Evolutionary conservation across 2,888 invertebrate species (phyloP).

Genomic region (Exocentrus adspersus): DNA sequence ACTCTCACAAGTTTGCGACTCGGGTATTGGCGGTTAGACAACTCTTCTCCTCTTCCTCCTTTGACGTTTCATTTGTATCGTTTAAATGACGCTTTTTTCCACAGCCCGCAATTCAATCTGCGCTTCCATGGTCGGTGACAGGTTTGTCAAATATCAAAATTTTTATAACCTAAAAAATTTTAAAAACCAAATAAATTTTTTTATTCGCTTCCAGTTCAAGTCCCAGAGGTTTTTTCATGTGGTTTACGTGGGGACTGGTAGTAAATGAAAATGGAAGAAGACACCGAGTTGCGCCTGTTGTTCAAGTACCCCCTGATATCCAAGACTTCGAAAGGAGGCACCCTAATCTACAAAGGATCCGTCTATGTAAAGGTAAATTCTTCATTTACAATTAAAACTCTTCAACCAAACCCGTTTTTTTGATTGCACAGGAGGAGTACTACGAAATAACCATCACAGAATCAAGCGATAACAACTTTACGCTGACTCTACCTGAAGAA

Average conservation of each 20-base stretch:
- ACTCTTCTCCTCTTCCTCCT: constrained; percentile 37
- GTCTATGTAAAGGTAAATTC: constrained; percentile 44
- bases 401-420: too few species aligned
- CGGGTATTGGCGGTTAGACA: constrained; percentile 71
- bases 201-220: too few species aligned
- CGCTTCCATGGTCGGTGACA: constrained; percentile 4
- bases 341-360: constrained; percentile 45
- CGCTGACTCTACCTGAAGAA: constrained; percentile 22
- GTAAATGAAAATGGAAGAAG: too few species aligned
- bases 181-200: neutral
- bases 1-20: constrained; percentile 78
- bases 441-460: constrained; percentile 42
- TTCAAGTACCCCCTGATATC: constrained; percentile 53
- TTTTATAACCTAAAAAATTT: neutral
- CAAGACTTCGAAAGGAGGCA: constrained; percentile 34
- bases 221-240: too few species aligned
- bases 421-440: constrained; percentile 45
- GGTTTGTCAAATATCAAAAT: constrained; percentile 8
- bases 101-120: neutral
- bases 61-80: neutral
- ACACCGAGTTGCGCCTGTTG: constrained; percentile 36
- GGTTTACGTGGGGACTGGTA: too few species aligned
- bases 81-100: too few species aligned
- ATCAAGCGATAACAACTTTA: constrained; percentile 28
- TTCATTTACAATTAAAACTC: too few species aligned